Evolutionary conservation across 2,888 invertebrate genomes (phyloP), one percentile per base, ranked within the genome.

Genomic region (Acleris emargana): DNA sequence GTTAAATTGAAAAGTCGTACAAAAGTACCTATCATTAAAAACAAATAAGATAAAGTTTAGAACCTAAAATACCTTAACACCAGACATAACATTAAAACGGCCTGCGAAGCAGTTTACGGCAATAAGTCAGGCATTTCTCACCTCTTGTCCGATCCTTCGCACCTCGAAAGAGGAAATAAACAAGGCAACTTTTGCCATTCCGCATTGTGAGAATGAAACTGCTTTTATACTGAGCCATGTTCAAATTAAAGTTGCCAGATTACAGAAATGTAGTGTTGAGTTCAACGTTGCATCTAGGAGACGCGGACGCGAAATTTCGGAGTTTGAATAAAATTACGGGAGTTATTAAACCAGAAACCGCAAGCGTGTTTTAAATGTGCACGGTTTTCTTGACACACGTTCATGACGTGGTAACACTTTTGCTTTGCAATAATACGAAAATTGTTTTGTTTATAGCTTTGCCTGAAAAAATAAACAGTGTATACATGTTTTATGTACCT

Each of bases 131-230:
- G 62, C 76, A 79, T 84, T 82, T 81, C 81, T 76, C 84, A 83
- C 83, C 82, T 81, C 77, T 76, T 82, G 80, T 80, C 82, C 81
- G 81, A 81, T 78, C 80, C 75, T 77, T 79, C 75, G 73, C 77
- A 80, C 80, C 81, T 81, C 79, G 76, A 77, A 60, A 68, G 81
- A 82, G 81, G 81, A 78, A 81, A 87, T 84, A 87, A 88, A 88
- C 88, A 87, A 84, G 84, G 79, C 77, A 87, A 88, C 86, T 88
- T 87, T 86, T 77, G 79, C 84, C 82, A 86, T 88, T 86, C 75
- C 78, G 76, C 80, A 82, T 81, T 80, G 79, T 78, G 78, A 25
- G 55, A 54, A 51, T 32, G 62, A 42, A 52, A 61, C 66, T 45
- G 66, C 66, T 64, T 64, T 55, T 60, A 64, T 59, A 64, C 59